phyloP scores from a whole-genome alignment of 2,113 vertebrate species.

The Probosciger aterrimus region DNA sequence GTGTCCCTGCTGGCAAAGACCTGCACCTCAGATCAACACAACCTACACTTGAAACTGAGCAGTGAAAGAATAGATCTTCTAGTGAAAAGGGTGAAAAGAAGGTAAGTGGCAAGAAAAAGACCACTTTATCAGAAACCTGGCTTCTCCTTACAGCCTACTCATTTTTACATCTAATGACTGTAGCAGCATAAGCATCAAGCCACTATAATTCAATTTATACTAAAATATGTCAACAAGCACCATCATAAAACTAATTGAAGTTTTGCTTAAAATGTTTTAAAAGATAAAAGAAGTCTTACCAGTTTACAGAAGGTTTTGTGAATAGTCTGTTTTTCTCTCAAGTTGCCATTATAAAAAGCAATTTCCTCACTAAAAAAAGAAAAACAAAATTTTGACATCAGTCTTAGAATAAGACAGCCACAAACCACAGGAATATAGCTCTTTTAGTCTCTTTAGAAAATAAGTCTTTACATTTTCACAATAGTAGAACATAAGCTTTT shows the following conservation, averaged over 20 bases:
- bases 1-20: background rate
- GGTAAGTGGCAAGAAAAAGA: background rate
- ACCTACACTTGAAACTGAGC: background rate
- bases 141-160: background rate
- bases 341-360: constrained; percentile 96
- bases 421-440: background rate
- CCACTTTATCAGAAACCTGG: background rate
- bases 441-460: background rate
- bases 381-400: background rate
- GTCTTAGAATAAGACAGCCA: background rate
- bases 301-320: constrained; percentile 88
- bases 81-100: background rate
- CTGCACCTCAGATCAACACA: background rate
- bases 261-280: background rate
- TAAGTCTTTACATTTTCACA: background rate
- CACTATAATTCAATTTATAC: background rate
- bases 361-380: constrained; percentile 89
- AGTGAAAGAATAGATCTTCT: background rate
- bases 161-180: background rate
- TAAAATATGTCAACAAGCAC: background rate
- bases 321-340: constrained; percentile 93
- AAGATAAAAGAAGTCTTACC: constrained; percentile 72
- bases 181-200: background rate
- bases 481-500: background rate
- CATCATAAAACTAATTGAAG: background rate